Conservation (phyloP, 92 coral and sea anemone genomes). For the Ricordea florida region DNA sequence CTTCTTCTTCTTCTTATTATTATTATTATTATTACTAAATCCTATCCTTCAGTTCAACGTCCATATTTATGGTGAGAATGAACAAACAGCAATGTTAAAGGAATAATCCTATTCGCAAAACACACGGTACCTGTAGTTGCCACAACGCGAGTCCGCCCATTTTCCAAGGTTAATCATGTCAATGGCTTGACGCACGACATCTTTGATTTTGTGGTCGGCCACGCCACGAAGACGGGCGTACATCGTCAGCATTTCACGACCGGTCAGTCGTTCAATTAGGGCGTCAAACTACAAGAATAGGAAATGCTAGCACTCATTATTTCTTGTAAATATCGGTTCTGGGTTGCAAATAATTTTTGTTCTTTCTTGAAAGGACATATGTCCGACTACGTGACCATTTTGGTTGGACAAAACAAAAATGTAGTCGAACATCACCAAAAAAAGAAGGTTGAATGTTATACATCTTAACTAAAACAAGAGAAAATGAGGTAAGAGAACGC, state of each 20-base stretch:
- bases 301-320: too few species aligned
- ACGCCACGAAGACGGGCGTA: conserved; percentile 93
- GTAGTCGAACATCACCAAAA: too few species aligned
- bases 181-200: conserved; percentile 76
- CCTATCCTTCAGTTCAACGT: neutral
- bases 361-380: too few species aligned
- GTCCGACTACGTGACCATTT: too few species aligned
- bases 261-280: conserved; percentile 85
- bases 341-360: too few species aligned
- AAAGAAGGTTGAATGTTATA: too few species aligned
- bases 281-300: conserved; percentile 81
- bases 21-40: too few species aligned
- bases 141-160: conserved; percentile 97
- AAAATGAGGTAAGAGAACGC: too few species aligned
- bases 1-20: too few species aligned
- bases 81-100: neutral
- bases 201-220: conserved; percentile 70
- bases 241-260: conserved; percentile 96
- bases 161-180: conserved; percentile 76
- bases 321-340: too few species aligned
- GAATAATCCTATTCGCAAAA: neutral
- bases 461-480: too few species aligned
- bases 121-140: conserved; percentile 89
- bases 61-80: neutral
- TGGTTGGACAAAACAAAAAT: too few species aligned